A percentile compares a stretch with the other conserved stretches of the same genome.
Evolutionary conservation across 35 echinoderm and acorn worm species (phyloP).

Genomic region (Heliocidaris tuberculata): DNA sequence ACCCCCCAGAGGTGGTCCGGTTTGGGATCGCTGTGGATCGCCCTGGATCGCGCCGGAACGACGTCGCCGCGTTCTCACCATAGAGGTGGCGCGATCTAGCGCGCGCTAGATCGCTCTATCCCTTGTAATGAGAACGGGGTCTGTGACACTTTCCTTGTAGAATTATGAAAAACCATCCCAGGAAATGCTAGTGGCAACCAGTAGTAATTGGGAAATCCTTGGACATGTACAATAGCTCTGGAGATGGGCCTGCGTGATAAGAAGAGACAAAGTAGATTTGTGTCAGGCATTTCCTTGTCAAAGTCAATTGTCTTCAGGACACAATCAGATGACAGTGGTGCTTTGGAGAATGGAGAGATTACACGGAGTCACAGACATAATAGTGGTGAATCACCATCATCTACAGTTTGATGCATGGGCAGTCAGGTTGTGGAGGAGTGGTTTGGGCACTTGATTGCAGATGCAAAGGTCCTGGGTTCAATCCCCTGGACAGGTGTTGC

Average conservation of each 20-base stretch:
- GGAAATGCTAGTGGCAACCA: not conserved
- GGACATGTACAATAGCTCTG: not conserved
- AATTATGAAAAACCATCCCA: not conserved
- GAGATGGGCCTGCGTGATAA: not conserved
- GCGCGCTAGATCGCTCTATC: too few relatives aligned
- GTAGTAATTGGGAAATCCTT: not conserved
- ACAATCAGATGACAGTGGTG: not conserved
- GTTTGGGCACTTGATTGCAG: not conserved
- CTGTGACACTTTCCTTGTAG: not conserved
- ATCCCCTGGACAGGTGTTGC: not conserved
- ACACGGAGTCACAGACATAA: not conserved
- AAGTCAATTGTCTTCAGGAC: not conserved
- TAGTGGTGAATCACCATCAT: not conserved
- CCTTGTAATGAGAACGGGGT: too few relatives aligned
- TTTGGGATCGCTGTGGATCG: too few relatives aligned
- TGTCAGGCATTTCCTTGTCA: not conserved
- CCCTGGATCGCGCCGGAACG: too few relatives aligned
- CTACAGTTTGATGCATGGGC: not conserved
- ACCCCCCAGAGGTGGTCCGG: too few relatives aligned
- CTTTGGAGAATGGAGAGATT: not conserved
- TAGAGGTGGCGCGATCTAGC: too few relatives aligned
- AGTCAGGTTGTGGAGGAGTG: not conserved
- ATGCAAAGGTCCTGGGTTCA: not conserved
- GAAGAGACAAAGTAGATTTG: conserved; percentile 1
- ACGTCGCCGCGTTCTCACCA: too few relatives aligned